Percentiles rank a stretch among this genome's conserved stretches.
Evolutionary conservation across 2,113 vertebrate species (phyloP).

Genomic region (Cebus imitator): DNA sequence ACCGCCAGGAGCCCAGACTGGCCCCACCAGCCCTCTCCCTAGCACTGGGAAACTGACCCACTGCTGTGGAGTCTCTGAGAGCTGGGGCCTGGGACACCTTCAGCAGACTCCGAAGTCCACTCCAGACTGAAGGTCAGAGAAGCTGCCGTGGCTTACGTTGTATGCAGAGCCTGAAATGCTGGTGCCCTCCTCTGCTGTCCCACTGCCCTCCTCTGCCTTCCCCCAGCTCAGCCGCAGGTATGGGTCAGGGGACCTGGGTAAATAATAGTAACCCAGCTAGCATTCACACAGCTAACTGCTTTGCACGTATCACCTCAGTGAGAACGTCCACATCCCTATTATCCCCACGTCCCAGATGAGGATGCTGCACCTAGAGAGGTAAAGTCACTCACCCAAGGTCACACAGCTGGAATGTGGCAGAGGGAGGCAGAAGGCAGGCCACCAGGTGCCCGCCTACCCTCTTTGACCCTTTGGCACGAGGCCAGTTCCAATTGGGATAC

Average conservation of each 20-base stretch:
- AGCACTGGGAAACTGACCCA: not conserved
- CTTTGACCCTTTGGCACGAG: not conserved
- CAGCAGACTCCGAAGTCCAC: not conserved
- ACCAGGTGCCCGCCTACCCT: not conserved
- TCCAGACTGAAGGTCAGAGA: not conserved
- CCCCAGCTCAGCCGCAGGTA: not conserved
- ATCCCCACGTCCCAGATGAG: not conserved
- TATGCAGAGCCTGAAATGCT: not conserved
- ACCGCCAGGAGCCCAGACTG: not conserved
- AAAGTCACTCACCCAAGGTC: conserved; percentile 45
- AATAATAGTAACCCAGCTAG: not conserved
- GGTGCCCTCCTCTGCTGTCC: too few species aligned
- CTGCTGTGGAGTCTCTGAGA: not conserved
- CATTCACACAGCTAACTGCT: not conserved
- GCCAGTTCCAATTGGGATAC: not conserved
- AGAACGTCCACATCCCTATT: not conserved
- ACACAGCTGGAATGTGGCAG: not conserved
- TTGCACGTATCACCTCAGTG: fast-evolving
- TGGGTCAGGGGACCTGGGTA: not conserved
- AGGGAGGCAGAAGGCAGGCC: not conserved
- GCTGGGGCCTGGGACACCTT: not conserved
- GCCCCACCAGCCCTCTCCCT: not conserved
- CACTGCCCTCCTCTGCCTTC: too few species aligned
- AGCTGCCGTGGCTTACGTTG: not conserved
- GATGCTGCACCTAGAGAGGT: not conserved